Conservation (phyloP, 2,888 invertebrate genomes). For the Lacanobia oleracea region DNA sequence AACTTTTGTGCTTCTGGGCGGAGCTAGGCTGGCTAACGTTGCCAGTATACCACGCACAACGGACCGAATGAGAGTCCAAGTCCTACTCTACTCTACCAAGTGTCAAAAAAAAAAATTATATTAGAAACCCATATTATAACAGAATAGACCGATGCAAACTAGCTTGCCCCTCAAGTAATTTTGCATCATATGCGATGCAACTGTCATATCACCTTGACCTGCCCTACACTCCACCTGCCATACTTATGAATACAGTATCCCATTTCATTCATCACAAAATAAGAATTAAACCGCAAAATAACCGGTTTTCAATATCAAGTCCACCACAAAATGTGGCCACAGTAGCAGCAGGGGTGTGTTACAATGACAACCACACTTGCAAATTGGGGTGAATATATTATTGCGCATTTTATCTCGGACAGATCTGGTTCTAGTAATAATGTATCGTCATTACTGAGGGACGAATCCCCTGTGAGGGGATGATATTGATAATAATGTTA, state of each 20-base stretch:
- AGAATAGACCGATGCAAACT: too few relatives aligned
- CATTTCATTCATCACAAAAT: not conserved
- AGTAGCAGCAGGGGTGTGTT: conserved; percentile 10
- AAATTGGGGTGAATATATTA: conserved; percentile 64
- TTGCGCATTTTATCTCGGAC: conserved; percentile 53
- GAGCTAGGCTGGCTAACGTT: too few relatives aligned
- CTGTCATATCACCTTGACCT: not conserved
- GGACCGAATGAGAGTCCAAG: too few relatives aligned
- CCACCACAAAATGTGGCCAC: conserved; percentile 32
- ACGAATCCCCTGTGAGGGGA: conserved; percentile 3
- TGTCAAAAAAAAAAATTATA: too few relatives aligned
- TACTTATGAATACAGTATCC: not conserved
- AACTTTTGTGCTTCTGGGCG: too few relatives aligned
- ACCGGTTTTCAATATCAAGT: conserved; percentile 24
- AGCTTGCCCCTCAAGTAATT: too few relatives aligned
- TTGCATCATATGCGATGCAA: not conserved
- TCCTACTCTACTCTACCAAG: too few relatives aligned
- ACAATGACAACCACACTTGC: conserved; percentile 37
- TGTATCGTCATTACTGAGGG: conserved; percentile 36
- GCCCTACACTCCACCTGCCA: not conserved
- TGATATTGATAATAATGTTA: conserved; percentile 36
- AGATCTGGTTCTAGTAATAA: conserved; percentile 42
- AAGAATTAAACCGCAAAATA: not conserved
- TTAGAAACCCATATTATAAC: too few relatives aligned
- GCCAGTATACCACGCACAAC: too few relatives aligned